Evolutionary conservation across 2,113 vertebrate genomes (phyloP), one percentile per base, ranked within the genome.

Genomic region (Vanacampus margaritifer): DNA sequence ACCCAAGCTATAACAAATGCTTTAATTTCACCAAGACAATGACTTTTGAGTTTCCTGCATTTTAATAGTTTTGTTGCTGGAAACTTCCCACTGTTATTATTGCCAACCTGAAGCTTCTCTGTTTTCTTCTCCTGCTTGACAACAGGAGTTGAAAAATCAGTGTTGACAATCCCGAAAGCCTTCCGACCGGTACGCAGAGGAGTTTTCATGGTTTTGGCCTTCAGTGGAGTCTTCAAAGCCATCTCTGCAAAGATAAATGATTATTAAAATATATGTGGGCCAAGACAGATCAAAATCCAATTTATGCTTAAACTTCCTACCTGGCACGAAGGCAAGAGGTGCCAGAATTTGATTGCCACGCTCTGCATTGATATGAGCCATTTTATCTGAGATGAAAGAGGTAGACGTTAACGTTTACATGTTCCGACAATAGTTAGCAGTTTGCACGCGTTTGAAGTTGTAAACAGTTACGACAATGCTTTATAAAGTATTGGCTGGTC

Each of bases 91-190:
- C 5, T 19, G 1, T 6, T 46, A 23, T 57, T 10, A 57, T 17
- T 8, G 3, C 60, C 16, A 60, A 90, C 88, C 86, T 86, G 79
- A 41, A 72, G 28, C 57, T 87, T 87, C 5, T 77, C 0, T 0
- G 63, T 54, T 71, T 79, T 85, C 59, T 80, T 85, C 62, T 86
- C 88, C 0, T 80, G 80, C 23, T 50, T 32, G 45, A 78, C 24
- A 0, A 69, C 75, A 58, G 86, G 83, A 6, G 83, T 87, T 0
- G 48, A 63, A 1, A 72, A 6, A 12, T 71, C 71, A 60, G 85
- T 76, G 73, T 86, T 89, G 53, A 90, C 69, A 0, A 19, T 1
- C 0, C 80, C 79, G 35, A 90, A 83, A 77, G 83, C 88, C 53
- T 83, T 90, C 9, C 89, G 88, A 16, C 80, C 73, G 58, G 67